Conservation (phyloP, 2,797 vertebrate species). For the Melanotaenia pygmaea region DNA sequence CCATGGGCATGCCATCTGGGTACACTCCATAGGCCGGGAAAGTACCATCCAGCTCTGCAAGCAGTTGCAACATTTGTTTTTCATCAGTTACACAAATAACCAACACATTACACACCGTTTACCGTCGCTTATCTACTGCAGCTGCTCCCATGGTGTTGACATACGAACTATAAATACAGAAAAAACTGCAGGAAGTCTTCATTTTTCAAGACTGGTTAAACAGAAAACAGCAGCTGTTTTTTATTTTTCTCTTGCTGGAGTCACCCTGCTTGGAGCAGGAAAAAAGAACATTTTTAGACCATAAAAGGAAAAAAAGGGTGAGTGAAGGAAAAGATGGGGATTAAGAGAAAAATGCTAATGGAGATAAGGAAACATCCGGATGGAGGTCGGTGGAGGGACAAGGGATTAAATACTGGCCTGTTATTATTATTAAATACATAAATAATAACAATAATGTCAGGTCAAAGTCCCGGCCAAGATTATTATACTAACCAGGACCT, state of each 20-base stretch:
- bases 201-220: background rate
- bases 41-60: conserved; percentile 74
- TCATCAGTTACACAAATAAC: background rate
- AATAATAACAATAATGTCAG: too few relatives aligned
- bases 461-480: too few relatives aligned
- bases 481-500: too few relatives aligned
- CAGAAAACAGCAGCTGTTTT: background rate
- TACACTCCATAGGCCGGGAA: conserved; percentile 46
- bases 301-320: conserved; percentile 53
- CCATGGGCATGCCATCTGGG: conserved; percentile 49
- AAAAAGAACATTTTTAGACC: conserved; percentile 48
- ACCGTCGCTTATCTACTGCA: background rate
- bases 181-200: background rate
- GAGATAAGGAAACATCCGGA: conserved; percentile 17
- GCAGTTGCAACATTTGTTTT: background rate
- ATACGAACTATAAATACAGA: background rate
- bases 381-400: background rate
- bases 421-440: background rate
- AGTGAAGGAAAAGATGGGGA: conserved; percentile 29
- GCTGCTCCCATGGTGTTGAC: background rate
- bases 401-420: too few relatives aligned
- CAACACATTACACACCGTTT: background rate
- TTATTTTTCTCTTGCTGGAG: background rate
- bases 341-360: conserved; percentile 37
- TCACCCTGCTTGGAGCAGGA: conserved; percentile 15